Evolutionary conservation across 2,113 vertebrate species (phyloP), one percentile per base, ranked within the genome.

Genomic region (Bubalus kerabau): DNA sequence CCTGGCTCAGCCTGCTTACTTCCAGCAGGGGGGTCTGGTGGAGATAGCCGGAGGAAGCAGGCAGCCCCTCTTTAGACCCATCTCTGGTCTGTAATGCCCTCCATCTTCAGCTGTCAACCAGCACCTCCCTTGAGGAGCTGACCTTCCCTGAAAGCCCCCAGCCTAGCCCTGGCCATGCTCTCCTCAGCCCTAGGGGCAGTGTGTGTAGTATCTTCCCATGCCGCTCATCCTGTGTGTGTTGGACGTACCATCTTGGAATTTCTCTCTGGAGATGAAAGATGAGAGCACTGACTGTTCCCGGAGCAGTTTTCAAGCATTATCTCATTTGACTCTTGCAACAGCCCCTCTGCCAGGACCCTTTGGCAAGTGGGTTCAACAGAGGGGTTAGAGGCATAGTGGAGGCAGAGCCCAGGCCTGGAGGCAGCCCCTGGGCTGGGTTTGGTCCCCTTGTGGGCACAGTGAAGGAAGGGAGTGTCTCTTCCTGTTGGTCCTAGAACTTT

Each of bases 181-280:
- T 40, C 40, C 14, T 14, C 19, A 24, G 50, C 32, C 32, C 64
- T 15, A 12, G 12, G 26, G 50, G 17, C 2, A 4, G 0, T 0
- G 2, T 9, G 21, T 24, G 88, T 71, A 26, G n/a, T n/a, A 3
- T 60, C 1, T 7, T 64, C 13, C n/a, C 9, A 0, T 48, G 40
- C 2, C 0, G 0, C 32, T 17, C 11, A 5, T 2, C 43, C 78
- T 57, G 6, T 40, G 15, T 46, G 43, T 26, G 30, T 43, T 26
- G 6, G 21, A 6, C n/a, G n/a, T 32, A 59, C 83, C 32, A 43
- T 52, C 17, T 57, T 40, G 85, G 36, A 59, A 52, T 82, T 74
- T 95, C 24, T 7, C 32, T 12, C 28, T 23, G 48, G 87, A 64
- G 52, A 40, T 54, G 12, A 76, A 92, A 57, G 52, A 56, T 54